Percentiles rank a stretch among this genome's conserved stretches.
These are phyloP conservation scores for Patagioenas fasciata DNA, from an alignment of 2,113 vertebrate genomes.

Conservation along the genomic window DNA sequence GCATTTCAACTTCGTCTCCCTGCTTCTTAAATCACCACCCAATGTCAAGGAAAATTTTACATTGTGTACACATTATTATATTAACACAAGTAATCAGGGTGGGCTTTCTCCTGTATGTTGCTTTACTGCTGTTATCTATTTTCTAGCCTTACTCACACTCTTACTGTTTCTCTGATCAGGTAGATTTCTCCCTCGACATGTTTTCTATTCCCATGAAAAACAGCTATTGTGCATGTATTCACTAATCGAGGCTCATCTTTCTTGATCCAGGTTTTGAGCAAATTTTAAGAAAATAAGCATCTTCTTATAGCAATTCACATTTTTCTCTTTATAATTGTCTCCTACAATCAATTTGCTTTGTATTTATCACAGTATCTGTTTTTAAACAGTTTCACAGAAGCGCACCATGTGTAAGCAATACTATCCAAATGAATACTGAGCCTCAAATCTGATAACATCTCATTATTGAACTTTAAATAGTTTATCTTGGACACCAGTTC, in stretches of 20 bases:
- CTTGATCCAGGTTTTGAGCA: neutral
- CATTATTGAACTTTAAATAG: neutral
- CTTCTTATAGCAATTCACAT: neutral
- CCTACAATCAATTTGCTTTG: neutral
- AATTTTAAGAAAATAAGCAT: neutral
- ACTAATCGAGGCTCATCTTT: neutral
- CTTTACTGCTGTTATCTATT: neutral
- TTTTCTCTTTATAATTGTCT: neutral
- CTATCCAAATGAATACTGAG: rapidly evolving
- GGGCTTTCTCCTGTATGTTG: neutral
- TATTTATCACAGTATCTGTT: neutral
- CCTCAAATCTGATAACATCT: neutral
- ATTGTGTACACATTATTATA: neutral
- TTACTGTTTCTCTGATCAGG: neutral
- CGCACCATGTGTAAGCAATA: neutral
- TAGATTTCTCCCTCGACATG: neutral
- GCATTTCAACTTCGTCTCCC: neutral
- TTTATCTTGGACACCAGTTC: neutral
- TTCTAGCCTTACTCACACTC: neutral
- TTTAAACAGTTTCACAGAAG: neutral
- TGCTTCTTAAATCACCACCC: neutral
- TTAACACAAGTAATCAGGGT: neutral
- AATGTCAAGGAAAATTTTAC: neutral
- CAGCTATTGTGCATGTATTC: neutral
- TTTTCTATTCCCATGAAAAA: neutral